Evolutionary conservation across 2,888 invertebrate genomes (phyloP), one percentile per base, ranked within the genome.

Genomic region (Phalangium opilio): DNA sequence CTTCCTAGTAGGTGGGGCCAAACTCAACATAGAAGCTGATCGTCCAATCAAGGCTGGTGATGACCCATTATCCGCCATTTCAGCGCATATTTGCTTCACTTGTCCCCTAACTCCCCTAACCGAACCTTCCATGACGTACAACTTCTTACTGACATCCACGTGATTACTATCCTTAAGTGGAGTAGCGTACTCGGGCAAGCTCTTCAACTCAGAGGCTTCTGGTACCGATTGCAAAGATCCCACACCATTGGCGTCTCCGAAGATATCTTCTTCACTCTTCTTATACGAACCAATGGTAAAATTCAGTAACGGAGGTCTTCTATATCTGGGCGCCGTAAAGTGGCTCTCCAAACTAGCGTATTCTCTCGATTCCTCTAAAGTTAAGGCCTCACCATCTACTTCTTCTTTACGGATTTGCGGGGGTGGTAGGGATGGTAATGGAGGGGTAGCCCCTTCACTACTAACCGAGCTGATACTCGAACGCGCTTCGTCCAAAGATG

Each of bases 391-490:
- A 7, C 5, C 27, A 27, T 27, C 27, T 7, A 27, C 8, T 27
- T 27, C 27, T 8, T 27, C 27, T 8, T 27, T 27, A 7, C 8
- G 14, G 4, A 44, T 20, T n/a, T 39, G n/a, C 27, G 40, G 42
- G 10, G 44, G 43, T 4, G 18, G 44, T 18, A 46, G 8, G 3
- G 50, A 52, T 1, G 55, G 55, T n/a, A 50, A 44, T 10, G 52
- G 53, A 34, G 54, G 48, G 11, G 5, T 11, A 19, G 11, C 11
- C 8, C 27, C 27, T 4, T 27, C 27, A 27, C 27, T 27, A 27
- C 27, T 27, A 8, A 27, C 27, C 8, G 27, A 27, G 8, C 27
- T 27, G 27, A 27, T 27, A 27, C 27, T 27, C 4, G 27, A 27
- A 27, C 27, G 27, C 4, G 27, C 5, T 27, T 27, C 27, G 8